phyloP scores from a whole-genome alignment of 2,888 invertebrate genomes.

The Elegia similella region DNA sequence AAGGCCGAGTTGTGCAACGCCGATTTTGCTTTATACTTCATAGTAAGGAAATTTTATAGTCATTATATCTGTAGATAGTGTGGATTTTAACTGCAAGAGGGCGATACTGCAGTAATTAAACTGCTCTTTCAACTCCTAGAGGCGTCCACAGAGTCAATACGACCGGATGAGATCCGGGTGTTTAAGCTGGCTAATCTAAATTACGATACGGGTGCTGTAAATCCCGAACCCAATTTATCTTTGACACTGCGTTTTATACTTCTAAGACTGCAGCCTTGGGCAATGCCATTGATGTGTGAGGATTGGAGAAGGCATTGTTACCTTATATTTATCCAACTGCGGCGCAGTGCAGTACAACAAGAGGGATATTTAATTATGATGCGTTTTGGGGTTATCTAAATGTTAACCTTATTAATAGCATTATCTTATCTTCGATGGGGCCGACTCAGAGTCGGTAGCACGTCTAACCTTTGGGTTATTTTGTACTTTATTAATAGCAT shows the following conservation, averaged over 20 bases:
- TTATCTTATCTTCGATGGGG: no score
- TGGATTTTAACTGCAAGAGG: not conserved
- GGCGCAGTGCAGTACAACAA: no score
- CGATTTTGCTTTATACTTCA: no score
- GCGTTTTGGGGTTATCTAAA: no score
- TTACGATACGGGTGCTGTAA: conserved; percentile 51
- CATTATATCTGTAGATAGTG: not conserved
- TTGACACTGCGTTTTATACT: conserved; percentile 46
- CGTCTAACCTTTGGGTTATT: no score
- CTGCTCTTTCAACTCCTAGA: not conserved
- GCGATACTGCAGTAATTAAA: not conserved
- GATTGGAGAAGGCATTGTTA: not conserved
- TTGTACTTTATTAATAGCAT: no score
- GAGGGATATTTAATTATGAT: no score
- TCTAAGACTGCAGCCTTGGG: conserved; percentile 28
- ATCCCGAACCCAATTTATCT: conserved; percentile 58
- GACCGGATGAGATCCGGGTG: not conserved
- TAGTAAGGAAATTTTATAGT: no score
- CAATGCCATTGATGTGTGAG: not conserved
- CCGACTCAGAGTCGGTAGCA: no score
- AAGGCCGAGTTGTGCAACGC: no score
- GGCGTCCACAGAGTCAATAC: not conserved
- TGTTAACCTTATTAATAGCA: no score
- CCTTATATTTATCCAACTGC: no score
- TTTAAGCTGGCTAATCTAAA: conserved; percentile 47